Evolutionary conservation across 2,113 vertebrate species (phyloP), one percentile per base, ranked within the genome.

Genomic region (Myotis yumanensis): DNA sequence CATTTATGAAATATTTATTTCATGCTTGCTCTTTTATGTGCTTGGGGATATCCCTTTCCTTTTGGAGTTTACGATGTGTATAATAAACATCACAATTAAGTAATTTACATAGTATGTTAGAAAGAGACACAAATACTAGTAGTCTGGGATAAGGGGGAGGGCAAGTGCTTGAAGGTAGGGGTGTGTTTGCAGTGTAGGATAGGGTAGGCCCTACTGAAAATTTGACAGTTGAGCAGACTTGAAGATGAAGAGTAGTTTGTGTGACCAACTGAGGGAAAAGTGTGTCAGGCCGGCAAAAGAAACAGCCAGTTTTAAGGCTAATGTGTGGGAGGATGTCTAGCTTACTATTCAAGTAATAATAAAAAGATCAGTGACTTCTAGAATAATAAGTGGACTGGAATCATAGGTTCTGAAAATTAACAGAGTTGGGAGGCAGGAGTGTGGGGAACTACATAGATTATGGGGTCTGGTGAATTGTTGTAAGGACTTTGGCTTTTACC

Each of bases 81-180:
- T 52, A 86, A 69, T 95, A 73, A 81, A 89, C 22, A 85, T 91
- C 28, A 28, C 71, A 92, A 90, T 30, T 66, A 37, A 86, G 18
- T 83, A 54, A 77, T 12, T 84, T 80, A 84, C 62, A 86, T 68
- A 73, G 30, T 68, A 62, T 84, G 22, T 86, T 66, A 59, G 86
- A 91, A 87, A 46, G 51, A 91, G 37, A 66, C 57, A 59, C 46
- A 89, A 85, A 66, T 64, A 52, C 46, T 86, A 88, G 15, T 95
- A 69, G 57, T 51, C n/a, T 83, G 57, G 66, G 32, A 71, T 64
- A 51, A 62, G 11, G 40, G 16, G 15, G 14, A 59, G 30, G 15
- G 25, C 11, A 46, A 37, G 52, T 77, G 6, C 28, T 75, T 94
- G 76, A 93, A 54, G 51, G 46, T 86, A 62, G 90, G 4, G 40